phyloP scores from a whole-genome alignment of 1,140 invertebrate genomes.

The Aradophagus sp. region DNA sequence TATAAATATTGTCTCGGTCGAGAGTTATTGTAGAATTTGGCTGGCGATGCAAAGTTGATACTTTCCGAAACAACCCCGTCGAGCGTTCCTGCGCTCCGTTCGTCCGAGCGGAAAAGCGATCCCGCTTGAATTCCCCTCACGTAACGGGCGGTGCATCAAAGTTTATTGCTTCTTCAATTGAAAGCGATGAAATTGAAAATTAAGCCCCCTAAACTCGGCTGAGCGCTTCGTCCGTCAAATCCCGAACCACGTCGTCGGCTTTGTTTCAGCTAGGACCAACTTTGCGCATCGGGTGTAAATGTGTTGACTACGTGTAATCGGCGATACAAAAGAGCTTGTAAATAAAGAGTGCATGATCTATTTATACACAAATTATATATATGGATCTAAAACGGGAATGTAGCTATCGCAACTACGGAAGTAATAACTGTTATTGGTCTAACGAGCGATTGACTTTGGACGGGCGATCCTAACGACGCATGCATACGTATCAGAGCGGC shows the following conservation, averaged over 20 bases:
- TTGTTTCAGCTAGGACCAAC: constrained; percentile 34
- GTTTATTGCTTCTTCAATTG: constrained; percentile 28
- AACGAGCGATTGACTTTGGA: constrained; percentile 26
- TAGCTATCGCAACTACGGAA: constrained; percentile 33
- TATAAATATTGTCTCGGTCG: too few relatives aligned
- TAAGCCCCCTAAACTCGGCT: constrained; percentile 35
- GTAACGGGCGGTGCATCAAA: too few relatives aligned
- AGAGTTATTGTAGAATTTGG: too few relatives aligned
- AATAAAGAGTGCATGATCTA: constrained; percentile 69
- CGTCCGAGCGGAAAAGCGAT: too few relatives aligned
- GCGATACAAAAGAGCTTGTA: constrained; percentile 59
- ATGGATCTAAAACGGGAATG: constrained; percentile 36
- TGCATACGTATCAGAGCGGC: constrained; percentile 27
- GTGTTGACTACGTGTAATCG: constrained; percentile 24
- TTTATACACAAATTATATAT: constrained; percentile 66
- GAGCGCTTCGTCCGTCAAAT: constrained; percentile 32
- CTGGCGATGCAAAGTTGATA: too few relatives aligned
- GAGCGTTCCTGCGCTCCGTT: too few relatives aligned
- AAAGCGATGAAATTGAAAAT: constrained; percentile 29
- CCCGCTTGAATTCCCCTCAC: too few relatives aligned
- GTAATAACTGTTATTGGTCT: constrained; percentile 33
- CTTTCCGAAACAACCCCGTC: too few relatives aligned
- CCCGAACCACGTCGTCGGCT: too few relatives aligned
- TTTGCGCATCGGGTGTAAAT: constrained; percentile 44
- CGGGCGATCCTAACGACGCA: constrained; percentile 17